Conservation (phyloP, 2,113 vertebrate genomes). For the Poeciliopsis retropinna region DNA sequence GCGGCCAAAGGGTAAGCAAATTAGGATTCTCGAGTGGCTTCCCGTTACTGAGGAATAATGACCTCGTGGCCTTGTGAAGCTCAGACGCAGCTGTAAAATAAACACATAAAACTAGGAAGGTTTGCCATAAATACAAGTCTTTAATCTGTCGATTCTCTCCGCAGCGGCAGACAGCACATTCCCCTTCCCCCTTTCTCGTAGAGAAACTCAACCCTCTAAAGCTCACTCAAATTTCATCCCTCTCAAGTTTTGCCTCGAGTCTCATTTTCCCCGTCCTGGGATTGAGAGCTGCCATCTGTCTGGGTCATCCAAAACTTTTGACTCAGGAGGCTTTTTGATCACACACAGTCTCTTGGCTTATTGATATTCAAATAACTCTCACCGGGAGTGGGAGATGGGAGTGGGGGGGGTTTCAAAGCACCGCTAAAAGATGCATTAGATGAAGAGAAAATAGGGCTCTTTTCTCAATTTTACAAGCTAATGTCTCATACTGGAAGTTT, state of each 20-base stretch:
- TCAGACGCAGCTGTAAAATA: slow-evolving; percentile 46
- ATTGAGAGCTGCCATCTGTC: slow-evolving; percentile 73
- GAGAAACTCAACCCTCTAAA: slow-evolving; percentile 64
- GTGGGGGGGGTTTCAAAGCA: slow-evolving; percentile 44
- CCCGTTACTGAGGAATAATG: slow-evolving; percentile 18
- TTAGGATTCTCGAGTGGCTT: slow-evolving; percentile 8
- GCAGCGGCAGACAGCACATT: slow-evolving; percentile 14
- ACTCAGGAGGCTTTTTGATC: slow-evolving; percentile 60
- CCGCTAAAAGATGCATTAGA: slow-evolving; percentile 53
- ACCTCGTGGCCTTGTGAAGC: slow-evolving; percentile 24
- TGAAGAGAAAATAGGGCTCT: slow-evolving; percentile 39
- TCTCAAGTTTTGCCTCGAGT: slow-evolving; percentile 66
- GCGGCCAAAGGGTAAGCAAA: slow-evolving; percentile 14
- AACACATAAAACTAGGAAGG: slow-evolving; percentile 51
- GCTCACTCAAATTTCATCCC: slow-evolving; percentile 67
- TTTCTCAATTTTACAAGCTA: slow-evolving; percentile 40
- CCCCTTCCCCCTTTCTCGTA: neutral
- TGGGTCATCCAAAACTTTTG: slow-evolving; percentile 62
- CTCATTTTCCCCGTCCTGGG: slow-evolving; percentile 62
- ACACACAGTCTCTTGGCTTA: slow-evolving; percentile 42
- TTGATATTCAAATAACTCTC: slow-evolving; percentile 64
- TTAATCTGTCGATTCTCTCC: slow-evolving; percentile 47
- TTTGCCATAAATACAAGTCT: slow-evolving; percentile 49
- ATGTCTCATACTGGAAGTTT: slow-evolving; percentile 27
- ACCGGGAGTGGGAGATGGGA: slow-evolving; percentile 8